Evolutionary conservation across 2,797 vertebrate genomes (phyloP).

Genomic region (Sebastes reedi): DNA sequence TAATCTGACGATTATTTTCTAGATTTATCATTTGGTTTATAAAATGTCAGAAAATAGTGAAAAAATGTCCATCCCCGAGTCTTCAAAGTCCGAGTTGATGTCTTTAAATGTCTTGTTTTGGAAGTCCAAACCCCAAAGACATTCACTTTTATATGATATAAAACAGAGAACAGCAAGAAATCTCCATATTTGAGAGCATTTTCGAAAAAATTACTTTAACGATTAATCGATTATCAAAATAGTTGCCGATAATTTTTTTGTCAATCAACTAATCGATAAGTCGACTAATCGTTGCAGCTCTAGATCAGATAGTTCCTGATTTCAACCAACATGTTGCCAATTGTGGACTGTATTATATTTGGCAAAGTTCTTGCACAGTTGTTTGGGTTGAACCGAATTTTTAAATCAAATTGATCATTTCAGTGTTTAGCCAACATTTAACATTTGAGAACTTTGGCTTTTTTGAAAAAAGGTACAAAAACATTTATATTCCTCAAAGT

Average conservation of each 20-base stretch:
- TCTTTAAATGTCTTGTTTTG: too few relatives aligned
- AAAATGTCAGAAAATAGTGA: too few relatives aligned
- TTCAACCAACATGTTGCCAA: too few relatives aligned
- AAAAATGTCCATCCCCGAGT: too few relatives aligned
- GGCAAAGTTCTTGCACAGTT: not conserved
- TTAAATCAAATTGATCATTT: not conserved
- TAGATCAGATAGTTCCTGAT: too few relatives aligned
- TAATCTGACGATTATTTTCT: too few relatives aligned
- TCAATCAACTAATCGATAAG: fast-evolving
- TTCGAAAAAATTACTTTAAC: too few relatives aligned
- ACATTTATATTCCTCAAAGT: not conserved
- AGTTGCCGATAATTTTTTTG: fast-evolving
- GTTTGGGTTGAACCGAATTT: not conserved
- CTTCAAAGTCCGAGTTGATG: fast-evolving
- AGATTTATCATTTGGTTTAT: too few relatives aligned
- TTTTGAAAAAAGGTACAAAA: not conserved
- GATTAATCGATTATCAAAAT: too few relatives aligned
- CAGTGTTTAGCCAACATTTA: not conserved
- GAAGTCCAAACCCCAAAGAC: fast-evolving
- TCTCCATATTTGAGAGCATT: too few relatives aligned
- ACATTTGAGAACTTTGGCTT: not conserved
- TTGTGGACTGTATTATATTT: not conserved
- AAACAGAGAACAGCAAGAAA: too few relatives aligned
- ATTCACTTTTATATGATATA: too few relatives aligned
- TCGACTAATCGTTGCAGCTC: fast-evolving